Evolutionary conservation across 2,113 vertebrate genomes (phyloP), one percentile per base, ranked within the genome.

Genomic region (Bujurquina vittata): DNA sequence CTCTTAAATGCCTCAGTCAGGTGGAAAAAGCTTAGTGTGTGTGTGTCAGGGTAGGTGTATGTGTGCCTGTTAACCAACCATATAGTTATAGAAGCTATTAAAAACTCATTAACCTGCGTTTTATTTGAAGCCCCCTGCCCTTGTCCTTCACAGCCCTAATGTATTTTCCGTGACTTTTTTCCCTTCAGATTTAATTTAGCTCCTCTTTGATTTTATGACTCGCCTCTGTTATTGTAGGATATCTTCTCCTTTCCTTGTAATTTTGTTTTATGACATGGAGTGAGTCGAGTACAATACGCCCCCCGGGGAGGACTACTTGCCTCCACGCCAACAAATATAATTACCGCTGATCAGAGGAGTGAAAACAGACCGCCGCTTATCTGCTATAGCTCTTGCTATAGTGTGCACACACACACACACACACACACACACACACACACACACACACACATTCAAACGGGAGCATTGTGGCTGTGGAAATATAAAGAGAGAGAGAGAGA

Each of bases 361-460:
- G 88, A 94, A 95, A 95, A 95, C 91, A 95, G 93, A 94, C 91
- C 87, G 85, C 92, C 63, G 84, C 94, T 95, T 95, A 95, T 95
- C 95, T 94, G 67, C 84, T 69, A 88, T 86, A 87, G 91, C 82
- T 86, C 84, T 75, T 79, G 33, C n/a, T n/a, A n/a, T n/a, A n/a
- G n/a, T n/a, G n/a, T n/a, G n/a, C n/a, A 26, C 26, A 26, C 26
- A 26, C 26, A 26, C 26, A 26, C 26, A 26, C 26, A 26, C 26
- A 26, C 26, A 26, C 26, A 26, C 26, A 26, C 26, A 26, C 26
- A 26, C 26, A 26, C 26, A 26, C 26, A 26, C 26, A 26, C 26
- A 26, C 26, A 26, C 26, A 26, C 26, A 26, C 26, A 26, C 26
- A 26, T 95, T 85, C 55, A 26, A 17, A 57, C 92, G 93, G 91